Evolutionary conservation across 2,113 vertebrate genomes (phyloP).

Genomic region (Caloenas nicobarica): DNA sequence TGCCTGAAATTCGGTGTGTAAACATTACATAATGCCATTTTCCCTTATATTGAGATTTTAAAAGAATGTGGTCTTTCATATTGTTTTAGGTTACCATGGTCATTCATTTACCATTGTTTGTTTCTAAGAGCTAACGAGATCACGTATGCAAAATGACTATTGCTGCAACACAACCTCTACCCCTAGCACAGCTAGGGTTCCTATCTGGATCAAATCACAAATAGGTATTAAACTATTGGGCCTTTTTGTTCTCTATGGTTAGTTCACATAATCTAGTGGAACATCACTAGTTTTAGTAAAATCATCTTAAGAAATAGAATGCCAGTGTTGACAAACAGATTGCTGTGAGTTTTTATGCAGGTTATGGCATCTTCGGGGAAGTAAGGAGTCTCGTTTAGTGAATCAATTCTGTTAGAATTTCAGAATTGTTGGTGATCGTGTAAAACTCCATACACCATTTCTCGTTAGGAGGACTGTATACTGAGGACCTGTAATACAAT

Average conservation of each 20-base stretch:
- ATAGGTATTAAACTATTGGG: neutral
- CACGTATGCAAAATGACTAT: neutral
- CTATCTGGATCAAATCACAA: neutral
- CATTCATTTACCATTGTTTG: neutral
- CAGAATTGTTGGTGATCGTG: neutral
- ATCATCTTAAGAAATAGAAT: neutral
- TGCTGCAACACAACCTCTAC: neutral
- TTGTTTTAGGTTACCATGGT: neutral
- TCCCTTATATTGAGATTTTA: neutral
- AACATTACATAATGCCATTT: neutral
- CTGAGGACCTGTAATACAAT: neutral
- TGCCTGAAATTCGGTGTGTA: neutral
- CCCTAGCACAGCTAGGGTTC: neutral
- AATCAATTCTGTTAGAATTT: neutral
- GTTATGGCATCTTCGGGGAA: neutral
- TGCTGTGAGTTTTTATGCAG: neutral
- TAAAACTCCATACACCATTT: neutral
- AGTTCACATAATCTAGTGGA: neutral
- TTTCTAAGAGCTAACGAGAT: neutral
- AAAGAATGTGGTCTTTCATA: neutral
- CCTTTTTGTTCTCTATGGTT: neutral
- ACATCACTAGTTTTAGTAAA: neutral
- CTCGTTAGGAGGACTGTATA: neutral
- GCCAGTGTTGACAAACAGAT: neutral
- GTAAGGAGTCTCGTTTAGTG: neutral